Base-by-base conservation (phyloP, 2,113 vertebrate genomes). In the Mystacornis crossleyi region DNA sequence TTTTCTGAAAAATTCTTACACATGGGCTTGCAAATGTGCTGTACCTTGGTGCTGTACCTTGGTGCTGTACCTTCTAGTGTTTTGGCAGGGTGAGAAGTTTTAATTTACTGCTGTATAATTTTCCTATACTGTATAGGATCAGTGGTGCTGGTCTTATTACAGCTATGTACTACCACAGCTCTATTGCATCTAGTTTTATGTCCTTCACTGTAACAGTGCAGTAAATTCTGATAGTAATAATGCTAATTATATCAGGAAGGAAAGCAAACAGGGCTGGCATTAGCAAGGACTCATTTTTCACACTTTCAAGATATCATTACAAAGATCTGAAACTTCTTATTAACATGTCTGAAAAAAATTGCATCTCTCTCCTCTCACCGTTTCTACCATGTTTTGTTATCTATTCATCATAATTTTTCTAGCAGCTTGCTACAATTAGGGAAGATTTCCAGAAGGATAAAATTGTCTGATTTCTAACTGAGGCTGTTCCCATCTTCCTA, bases 11-110 rank as follows among this genome's bases (percentile, higher is more conserved):
- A 92, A 40, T 14, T 79, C 12, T 53, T 75, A 14, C 4, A 6
- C 0, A 0, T 33, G 23, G 45, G 18, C 28, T 83, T 92, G 48
- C 31, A 70, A 25, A 45, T 34, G 28, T 55, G 34, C 50, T 18
- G 6, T 47, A n/a, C 26, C 40, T 69, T 0, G 0, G 10, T 40
- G 47, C 2, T 7, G 34, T 42, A 34, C 42, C 42, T 91, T 0
- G 0, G 11, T 40, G 47, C 2, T 7, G 34, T 42, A 34, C 42
- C 42, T 91, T 45, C 25, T 33, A 28, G 33, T 0, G 0, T 67
- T 95, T 71, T 85, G 61, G 16, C 26, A n/a, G 24, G 20, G 40
- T 51, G 25, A 57, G 28, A 18, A 58, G 61, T n/a, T 71, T n/a
- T 78, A 24, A 28, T 89, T 71, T 89, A 69, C 26, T 74, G 38